Conservation (phyloP, 1,140 invertebrate genomes). For the Heliothis subflexa region DNA sequence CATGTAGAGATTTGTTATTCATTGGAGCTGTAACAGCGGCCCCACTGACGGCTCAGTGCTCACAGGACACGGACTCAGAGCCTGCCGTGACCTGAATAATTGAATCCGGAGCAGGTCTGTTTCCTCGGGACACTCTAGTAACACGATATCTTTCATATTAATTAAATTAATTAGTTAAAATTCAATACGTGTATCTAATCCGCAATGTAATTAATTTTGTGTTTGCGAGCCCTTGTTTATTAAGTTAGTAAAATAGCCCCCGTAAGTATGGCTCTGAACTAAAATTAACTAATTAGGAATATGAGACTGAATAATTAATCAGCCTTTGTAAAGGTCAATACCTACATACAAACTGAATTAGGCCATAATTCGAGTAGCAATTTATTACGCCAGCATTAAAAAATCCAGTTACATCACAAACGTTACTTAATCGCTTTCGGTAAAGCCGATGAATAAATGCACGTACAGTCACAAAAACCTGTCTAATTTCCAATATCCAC, state of each 20-base stretch:
- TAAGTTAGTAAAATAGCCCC: conserved; percentile 25
- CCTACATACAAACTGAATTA: conserved; percentile 9
- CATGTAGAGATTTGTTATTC: conserved; percentile 68
- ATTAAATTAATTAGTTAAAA: conserved; percentile 62
- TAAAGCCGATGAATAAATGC: neutral
- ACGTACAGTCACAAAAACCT: conserved; percentile 6
- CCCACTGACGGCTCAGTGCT: conserved; percentile 1
- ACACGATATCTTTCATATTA: conserved; percentile 67
- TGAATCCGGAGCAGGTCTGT: conserved; percentile 59
- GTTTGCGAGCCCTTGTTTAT: conserved; percentile 17
- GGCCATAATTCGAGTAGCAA: neutral
- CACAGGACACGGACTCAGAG: neutral
- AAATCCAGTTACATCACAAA: neutral
- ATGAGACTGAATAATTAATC: conserved; percentile 29
- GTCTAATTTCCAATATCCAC: conserved; percentile 9
- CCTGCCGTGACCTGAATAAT: conserved; percentile 71
- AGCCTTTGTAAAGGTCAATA: conserved; percentile 11
- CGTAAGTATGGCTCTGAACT: conserved; percentile 47
- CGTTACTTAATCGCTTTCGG: neutral
- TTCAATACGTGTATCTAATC: conserved; percentile 65
- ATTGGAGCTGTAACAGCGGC: conserved; percentile 53
- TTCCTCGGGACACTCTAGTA: conserved; percentile 58
- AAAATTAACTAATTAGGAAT: conserved; percentile 30
- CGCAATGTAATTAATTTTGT: conserved; percentile 57
- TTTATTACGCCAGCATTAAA: neutral